phyloP scores from a whole-genome alignment of 2,113 vertebrate species.

The Plecturocebus donacophilus region DNA sequence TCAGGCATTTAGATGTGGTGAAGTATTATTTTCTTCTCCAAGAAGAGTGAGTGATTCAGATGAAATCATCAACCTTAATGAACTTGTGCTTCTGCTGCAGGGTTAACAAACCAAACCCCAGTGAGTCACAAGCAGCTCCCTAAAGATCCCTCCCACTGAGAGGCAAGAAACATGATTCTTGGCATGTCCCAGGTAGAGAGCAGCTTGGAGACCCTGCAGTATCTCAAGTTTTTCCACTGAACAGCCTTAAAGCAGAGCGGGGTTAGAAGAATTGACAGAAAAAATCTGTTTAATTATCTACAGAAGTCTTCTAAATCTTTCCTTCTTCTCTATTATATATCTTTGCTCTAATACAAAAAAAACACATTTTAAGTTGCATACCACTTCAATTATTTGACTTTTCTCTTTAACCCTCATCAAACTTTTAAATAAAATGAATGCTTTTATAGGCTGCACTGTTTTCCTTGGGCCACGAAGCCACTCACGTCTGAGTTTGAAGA shows the following conservation, averaged over 20 bases:
- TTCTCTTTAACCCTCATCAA: neutral
- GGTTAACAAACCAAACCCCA: neutral
- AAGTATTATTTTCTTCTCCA: neutral
- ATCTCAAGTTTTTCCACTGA: neutral
- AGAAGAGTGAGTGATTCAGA: neutral
- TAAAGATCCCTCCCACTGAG: neutral
- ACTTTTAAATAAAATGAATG: neutral
- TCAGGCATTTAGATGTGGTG: neutral
- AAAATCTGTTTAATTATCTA: neutral
- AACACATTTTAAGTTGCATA: neutral
- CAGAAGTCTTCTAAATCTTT: neutral
- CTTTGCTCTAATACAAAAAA: neutral
- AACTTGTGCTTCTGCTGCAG: neutral
- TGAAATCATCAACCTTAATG: conserved; percentile 16
- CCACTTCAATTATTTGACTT: neutral
- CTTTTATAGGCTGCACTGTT: neutral
- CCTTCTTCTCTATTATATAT: neutral
- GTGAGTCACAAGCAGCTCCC: neutral
- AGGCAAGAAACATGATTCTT: neutral
- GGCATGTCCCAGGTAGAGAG: neutral
- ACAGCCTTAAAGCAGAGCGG: neutral
- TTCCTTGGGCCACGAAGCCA: neutral
- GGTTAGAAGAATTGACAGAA: neutral
- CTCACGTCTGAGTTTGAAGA: neutral
- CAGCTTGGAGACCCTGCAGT: neutral